A percentile compares a stretch with the other conserved stretches of the same genome.
phyloP scores from a whole-genome alignment of 2,888 invertebrate genomes.

The Eristalis pertinax region DNA sequence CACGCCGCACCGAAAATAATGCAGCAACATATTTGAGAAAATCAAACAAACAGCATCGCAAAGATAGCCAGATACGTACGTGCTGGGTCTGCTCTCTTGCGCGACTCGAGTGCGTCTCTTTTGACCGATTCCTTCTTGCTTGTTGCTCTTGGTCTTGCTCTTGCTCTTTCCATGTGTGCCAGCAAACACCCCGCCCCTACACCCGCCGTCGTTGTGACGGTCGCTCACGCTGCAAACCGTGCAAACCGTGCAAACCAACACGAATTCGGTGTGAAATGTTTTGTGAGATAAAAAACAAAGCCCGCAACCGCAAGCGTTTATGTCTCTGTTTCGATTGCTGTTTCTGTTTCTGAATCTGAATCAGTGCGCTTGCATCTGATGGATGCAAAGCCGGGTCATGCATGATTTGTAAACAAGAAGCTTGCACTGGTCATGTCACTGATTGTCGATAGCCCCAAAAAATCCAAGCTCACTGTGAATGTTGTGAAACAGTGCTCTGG shows the following conservation, averaged over 20 bases:
- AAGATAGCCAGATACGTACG: constrained; percentile 7
- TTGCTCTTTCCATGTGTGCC: neutral
- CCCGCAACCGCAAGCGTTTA: neutral
- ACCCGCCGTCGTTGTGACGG: neutral
- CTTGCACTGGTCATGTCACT: constrained; percentile 30
- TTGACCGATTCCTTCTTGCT: neutral
- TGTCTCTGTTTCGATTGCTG: constrained; percentile 2
- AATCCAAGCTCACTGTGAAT: constrained; percentile 25
- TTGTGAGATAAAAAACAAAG: constrained; percentile 24
- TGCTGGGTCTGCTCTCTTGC: constrained; percentile 4
- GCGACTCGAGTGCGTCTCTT: constrained; percentile 6
- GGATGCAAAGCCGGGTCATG: constrained; percentile 53
- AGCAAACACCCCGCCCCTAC: neutral
- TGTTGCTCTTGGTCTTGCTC: neutral
- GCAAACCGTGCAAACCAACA: constrained; percentile 49
- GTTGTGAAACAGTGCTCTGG: constrained; percentile 37
- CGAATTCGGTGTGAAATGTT: constrained; percentile 58
- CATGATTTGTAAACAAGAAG: constrained; percentile 60
- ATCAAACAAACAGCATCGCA: constrained; percentile 11
- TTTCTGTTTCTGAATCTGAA: constrained; percentile 21
- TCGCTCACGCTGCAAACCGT: constrained; percentile 55
- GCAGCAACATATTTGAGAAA: constrained; percentile 27
- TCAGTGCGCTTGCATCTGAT: constrained; percentile 29
- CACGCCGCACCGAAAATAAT: neutral
- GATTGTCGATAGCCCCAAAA: constrained; percentile 44